A percentile compares a stretch with the other conserved stretches of the same genome.
These are phyloP conservation scores for Malurus cyaneus DNA, from an alignment of 2,113 vertebrate species.

Conservation along the genomic window DNA sequence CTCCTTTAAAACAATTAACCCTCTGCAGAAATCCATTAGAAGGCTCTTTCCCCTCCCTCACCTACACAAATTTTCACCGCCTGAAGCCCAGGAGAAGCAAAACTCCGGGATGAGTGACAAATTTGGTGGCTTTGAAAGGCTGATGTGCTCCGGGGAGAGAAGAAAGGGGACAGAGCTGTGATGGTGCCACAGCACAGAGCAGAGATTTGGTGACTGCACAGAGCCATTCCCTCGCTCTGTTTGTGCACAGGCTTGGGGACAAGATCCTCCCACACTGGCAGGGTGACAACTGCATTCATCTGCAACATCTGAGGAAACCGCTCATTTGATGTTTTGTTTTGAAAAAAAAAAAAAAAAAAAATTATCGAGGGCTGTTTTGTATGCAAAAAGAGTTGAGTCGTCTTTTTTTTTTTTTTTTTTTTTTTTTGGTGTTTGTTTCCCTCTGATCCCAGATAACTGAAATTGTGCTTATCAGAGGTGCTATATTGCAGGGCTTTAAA, in stretches of 20 bases:
- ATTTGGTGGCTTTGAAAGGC: background rate
- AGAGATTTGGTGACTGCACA: background rate
- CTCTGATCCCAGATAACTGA: background rate
- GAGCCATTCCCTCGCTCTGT: background rate
- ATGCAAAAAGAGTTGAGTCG: background rate
- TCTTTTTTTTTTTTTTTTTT: too few relatives aligned
- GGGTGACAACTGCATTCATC: background rate
- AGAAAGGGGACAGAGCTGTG: background rate
- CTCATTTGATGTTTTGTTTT: constrained; percentile 40
- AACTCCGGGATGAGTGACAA: background rate
- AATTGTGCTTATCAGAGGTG: background rate
- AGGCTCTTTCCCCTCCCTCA: background rate
- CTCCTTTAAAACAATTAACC: background rate
- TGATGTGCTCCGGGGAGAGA: background rate
- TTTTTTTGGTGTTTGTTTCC: background rate
- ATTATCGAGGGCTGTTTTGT: background rate
- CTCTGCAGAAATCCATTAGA: background rate
- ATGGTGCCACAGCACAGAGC: background rate
- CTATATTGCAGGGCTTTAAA: background rate
- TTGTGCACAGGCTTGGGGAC: background rate
- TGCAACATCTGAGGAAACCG: background rate
- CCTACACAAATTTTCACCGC: background rate
- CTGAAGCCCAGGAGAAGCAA: background rate
- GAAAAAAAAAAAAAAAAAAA: background rate
- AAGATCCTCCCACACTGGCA: background rate